Percentiles rank a stretch among this genome's conserved stretches.
These are phyloP conservation scores for Linyphia triangularis DNA, from an alignment of 2,888 invertebrate species.

Conservation along the genomic window DNA sequence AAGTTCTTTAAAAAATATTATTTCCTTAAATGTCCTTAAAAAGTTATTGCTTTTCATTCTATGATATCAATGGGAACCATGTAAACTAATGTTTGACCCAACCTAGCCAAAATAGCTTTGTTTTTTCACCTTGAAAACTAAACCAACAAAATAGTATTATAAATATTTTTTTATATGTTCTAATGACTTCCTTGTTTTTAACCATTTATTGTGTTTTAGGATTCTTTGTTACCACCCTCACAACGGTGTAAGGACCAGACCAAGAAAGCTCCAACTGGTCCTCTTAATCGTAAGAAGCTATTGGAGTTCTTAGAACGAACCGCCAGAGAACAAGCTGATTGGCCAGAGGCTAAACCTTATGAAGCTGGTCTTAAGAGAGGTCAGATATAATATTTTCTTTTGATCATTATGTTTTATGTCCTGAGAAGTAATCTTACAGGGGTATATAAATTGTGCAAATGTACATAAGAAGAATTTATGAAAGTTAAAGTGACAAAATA, in stretches of 20 bases:
- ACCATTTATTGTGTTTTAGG: slow-evolving; percentile 85
- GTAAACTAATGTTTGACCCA: too few relatives aligned
- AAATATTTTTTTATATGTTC: not conserved
- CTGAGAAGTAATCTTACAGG: not conserved
- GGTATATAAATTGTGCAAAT: not conserved
- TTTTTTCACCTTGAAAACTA: too few relatives aligned
- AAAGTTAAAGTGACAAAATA: not conserved
- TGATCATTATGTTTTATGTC: not conserved
- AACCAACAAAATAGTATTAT: not conserved
- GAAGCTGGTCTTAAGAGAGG: slow-evolving; percentile 94
- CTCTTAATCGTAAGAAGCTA: slow-evolving; percentile 94
- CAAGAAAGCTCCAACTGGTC: slow-evolving; percentile 96
- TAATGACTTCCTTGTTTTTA: too few relatives aligned
- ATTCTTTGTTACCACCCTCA: slow-evolving; percentile 96
- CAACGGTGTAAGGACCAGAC: slow-evolving; percentile 98
- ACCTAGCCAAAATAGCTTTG: too few relatives aligned
- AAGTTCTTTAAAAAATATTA: too few relatives aligned
- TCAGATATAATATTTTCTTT: slow-evolving; percentile 80
- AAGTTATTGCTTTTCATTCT: too few relatives aligned
- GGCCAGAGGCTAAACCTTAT: slow-evolving; percentile 96
- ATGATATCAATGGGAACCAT: too few relatives aligned
- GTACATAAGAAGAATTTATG: too few relatives aligned
- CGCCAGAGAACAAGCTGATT: slow-evolving; percentile 98
- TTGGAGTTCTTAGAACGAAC: slow-evolving; percentile 92
- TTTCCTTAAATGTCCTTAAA: too few relatives aligned